Evolutionary conservation across 92 coral and sea anemone genomes (phyloP).

Genomic region (Bergia sp.): DNA sequence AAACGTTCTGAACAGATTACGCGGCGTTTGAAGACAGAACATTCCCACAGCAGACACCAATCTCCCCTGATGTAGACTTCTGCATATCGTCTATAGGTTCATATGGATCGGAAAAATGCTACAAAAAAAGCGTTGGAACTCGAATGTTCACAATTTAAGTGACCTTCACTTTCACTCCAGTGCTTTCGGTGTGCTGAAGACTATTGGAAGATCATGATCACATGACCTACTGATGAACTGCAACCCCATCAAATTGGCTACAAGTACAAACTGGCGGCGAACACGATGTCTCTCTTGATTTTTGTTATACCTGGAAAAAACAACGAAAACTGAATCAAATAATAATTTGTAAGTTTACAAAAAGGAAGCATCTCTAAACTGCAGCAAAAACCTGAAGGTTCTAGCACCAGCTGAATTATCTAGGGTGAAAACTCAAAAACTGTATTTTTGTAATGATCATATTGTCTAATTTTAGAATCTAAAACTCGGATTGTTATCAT

Average conservation of each 20-base stretch:
- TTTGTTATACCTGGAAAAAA: conserved; percentile 83
- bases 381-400: too few species aligned
- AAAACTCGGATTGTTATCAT: too few species aligned
- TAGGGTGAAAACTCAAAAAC: too few species aligned
- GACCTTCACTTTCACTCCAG: background rate
- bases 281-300: conserved; percentile 94
- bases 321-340: background rate
- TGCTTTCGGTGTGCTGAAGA: background rate
- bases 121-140: too few species aligned
- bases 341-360: background rate
- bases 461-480: too few species aligned
- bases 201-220: background rate
- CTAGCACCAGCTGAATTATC: too few species aligned
- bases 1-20: background rate
- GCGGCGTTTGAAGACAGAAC: background rate
- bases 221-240: background rate
- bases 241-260: conserved; percentile 19
- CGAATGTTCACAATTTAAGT: background rate
- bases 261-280: conserved; percentile 95
- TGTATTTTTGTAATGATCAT: too few species aligned
- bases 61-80: background rate
- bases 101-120: background rate
- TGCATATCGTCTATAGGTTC: background rate
- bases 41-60: background rate
- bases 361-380: too few species aligned